A percentile compares a stretch with the other conserved stretches of the same genome.
These are phyloP conservation scores for Masticophis lateralis DNA, from an alignment of 2,797 vertebrate genomes.

Conservation along the genomic window DNA sequence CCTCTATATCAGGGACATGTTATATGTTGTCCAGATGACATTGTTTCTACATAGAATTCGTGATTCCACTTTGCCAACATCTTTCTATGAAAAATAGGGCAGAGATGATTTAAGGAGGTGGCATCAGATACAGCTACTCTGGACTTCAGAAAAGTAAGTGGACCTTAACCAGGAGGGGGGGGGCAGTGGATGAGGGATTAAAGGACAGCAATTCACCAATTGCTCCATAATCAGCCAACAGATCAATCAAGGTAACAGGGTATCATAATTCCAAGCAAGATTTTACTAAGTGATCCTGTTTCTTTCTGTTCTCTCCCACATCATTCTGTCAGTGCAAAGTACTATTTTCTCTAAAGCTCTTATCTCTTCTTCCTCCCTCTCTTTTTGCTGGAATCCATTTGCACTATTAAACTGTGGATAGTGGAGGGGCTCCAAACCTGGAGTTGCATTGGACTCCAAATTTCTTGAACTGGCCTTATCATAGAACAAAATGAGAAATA, in stretches of 20 bases:
- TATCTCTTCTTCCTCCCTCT: neutral
- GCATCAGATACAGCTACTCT: neutral
- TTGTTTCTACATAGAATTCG: neutral
- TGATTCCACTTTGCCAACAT: neutral
- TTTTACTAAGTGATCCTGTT: too few relatives aligned
- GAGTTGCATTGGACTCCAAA: neutral
- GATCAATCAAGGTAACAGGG: neutral
- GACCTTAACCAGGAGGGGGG: neutral
- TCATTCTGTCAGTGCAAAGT: neutral
- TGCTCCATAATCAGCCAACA: neutral
- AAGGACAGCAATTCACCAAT: neutral
- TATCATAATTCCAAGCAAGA: too few relatives aligned
- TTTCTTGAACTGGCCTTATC: neutral
- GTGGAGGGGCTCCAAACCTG: neutral
- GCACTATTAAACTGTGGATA: neutral
- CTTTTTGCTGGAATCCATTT: neutral
- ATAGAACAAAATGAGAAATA: neutral
- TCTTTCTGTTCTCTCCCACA: neutral
- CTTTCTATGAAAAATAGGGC: neutral
- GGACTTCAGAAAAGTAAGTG: neutral
- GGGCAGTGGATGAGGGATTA: neutral
- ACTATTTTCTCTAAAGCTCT: neutral
- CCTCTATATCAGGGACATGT: too few relatives aligned
- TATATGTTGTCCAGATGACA: too few relatives aligned
- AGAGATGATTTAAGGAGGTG: neutral